Percentiles rank a stretch among this genome's conserved stretches.
These are phyloP conservation scores for Arbacia lixula DNA, from an alignment of 53 echinoderm and acorn worm species.

Conservation along the genomic window DNA sequence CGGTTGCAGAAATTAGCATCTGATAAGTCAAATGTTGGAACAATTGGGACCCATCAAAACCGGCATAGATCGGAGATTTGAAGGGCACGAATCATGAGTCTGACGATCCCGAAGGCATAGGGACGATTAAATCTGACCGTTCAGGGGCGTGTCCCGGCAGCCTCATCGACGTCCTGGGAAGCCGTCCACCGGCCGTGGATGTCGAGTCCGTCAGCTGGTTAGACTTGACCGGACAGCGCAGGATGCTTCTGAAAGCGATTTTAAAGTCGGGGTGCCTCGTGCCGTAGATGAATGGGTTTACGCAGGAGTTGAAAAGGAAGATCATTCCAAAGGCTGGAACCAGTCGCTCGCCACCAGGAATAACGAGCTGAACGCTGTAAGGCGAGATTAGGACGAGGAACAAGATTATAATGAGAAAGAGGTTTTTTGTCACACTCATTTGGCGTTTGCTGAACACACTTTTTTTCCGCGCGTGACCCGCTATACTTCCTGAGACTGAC, in stretches of 20 bases:
- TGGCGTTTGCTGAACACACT: slow-evolving; percentile 72
- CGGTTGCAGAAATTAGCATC: no score
- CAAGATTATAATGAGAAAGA: slow-evolving; percentile 77
- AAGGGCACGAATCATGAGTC: no score
- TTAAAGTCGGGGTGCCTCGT: slow-evolving; percentile 87
- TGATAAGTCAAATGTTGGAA: no score
- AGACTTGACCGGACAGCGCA: slow-evolving; percentile 44
- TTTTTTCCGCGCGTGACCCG: slow-evolving; percentile 3
- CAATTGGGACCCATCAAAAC: no score
- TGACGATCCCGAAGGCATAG: no score
- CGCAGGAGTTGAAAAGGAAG: slow-evolving; percentile 77
- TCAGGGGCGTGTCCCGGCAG: no score
- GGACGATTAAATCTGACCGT: no score
- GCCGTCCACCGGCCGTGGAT: not conserved
- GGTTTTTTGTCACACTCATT: slow-evolving; percentile 88
- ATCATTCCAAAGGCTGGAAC: slow-evolving; percentile 77
- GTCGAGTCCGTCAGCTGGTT: slow-evolving; percentile 22
- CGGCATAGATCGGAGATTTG: no score
- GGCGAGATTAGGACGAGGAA: slow-evolving; percentile 78
- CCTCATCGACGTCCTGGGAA: no score
- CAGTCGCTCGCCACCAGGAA: slow-evolving; percentile 77
- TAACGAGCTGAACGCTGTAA: slow-evolving; percentile 72
- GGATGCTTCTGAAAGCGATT: slow-evolving; percentile 61
- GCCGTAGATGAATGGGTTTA: slow-evolving; percentile 87
- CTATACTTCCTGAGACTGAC: slow-evolving; percentile 17